These are phyloP conservation scores for Falco cherrug DNA, from an alignment of 2,797 vertebrate species.

Conservation along the genomic window DNA sequence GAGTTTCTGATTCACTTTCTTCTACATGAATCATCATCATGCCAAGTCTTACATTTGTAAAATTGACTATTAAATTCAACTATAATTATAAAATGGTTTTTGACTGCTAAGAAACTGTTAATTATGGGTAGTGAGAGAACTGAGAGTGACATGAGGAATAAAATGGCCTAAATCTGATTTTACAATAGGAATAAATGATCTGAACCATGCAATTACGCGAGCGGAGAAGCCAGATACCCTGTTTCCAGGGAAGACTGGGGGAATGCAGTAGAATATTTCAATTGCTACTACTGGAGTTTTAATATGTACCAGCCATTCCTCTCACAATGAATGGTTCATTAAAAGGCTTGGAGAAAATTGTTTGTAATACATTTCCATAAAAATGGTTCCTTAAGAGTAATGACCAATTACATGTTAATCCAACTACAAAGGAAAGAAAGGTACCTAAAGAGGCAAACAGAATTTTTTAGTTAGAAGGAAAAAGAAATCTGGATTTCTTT, in stretches of 20 bases:
- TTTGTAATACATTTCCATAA: neutral
- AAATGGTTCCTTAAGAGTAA: slow-evolving; percentile 23
- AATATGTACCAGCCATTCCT: neutral
- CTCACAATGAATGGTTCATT: neutral
- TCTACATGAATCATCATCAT: neutral
- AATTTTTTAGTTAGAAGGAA: neutral
- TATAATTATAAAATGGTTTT: slow-evolving; percentile 9
- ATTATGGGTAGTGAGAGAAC: neutral
- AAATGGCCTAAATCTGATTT: neutral
- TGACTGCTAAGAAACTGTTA: slow-evolving; percentile 18
- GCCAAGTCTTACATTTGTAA: neutral
- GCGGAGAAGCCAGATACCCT: neutral
- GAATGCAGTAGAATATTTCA: slow-evolving; percentile 1
- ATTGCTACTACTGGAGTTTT: neutral
- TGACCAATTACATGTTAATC: neutral
- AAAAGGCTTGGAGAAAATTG: neutral
- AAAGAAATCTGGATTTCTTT: neutral
- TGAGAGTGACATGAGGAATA: neutral
- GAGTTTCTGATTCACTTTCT: neutral
- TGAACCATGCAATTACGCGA: neutral
- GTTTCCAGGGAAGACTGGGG: slow-evolving; percentile 5
- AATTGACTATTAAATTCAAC: slow-evolving; percentile 7
- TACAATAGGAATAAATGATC: slow-evolving; percentile 11
- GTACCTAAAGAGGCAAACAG: neutral
- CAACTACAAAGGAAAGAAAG: neutral